Base-by-base conservation (phyloP, 2,888 invertebrate genomes). In the Eurois occulta region DNA sequence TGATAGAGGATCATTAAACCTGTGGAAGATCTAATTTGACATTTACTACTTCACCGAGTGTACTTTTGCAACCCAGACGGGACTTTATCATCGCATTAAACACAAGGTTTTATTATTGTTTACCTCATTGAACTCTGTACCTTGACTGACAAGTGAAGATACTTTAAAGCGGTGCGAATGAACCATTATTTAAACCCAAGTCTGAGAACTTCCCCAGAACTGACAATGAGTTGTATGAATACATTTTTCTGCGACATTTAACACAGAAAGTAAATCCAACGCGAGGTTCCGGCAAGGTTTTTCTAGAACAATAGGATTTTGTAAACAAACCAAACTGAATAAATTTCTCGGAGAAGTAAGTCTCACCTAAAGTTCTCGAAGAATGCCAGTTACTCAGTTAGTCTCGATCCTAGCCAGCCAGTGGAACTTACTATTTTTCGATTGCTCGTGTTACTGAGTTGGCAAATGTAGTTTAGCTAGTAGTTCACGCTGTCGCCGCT, bases 381-480 rank as follows among this genome's bases (percentile, higher is more conserved):
- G 95, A 95, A 96, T 94, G 94, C 94, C 94, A 94, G 95, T 96
- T 96, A 95, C 94, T 94, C 92, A 94, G 95, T 95, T 95, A 95
- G 93, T 91, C 92, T 88, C 91, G 93, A 94, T 93, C 91, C 92
- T 92, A 91, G 91, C 90, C 89, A 88, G 88, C 84, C 84, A 87
- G 87, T 71, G 86, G 89, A 96, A 96, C 94, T 96, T 96, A 95
- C 92, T 95, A 95, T 96, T 96, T 95, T 96, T 96, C 95, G 95
- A 96, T 96, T 96, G 95, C 91, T 93, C 93, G 93, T 94, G 95
- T 95, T 95, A 95, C 94, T 93, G 94, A 95, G 94, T 96, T 95
- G 88, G 93, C 90, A 92, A 95, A 95, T 94, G 94, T 94, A 95
- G 95, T 96, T 95, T 93, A 91, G 92, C 88, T 77, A 92, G 92